phyloP scores from a whole-genome alignment of 2,797 vertebrate genomes.

The Gymnothorax javanicus region DNA sequence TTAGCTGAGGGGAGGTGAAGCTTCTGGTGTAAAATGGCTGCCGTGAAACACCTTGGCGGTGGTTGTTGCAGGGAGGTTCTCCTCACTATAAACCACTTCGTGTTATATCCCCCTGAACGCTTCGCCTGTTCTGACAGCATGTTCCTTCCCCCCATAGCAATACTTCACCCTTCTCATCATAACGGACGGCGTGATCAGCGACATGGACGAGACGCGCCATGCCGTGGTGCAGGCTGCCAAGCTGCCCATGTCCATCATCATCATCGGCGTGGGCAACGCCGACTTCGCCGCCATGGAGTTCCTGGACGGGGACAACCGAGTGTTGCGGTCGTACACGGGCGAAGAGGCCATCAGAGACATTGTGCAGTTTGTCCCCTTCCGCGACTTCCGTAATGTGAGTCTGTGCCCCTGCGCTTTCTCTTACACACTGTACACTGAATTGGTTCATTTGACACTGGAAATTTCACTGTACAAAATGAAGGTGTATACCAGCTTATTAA shows the following conservation, averaged over 20 bases:
- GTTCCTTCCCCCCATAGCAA: constrained; percentile 73
- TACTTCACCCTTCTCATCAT: constrained; percentile 98
- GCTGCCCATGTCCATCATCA: constrained; percentile 98
- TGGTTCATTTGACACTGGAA: too few species aligned
- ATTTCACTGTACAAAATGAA: too few species aligned
- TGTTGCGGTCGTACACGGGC: constrained; percentile 85
- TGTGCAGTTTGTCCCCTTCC: constrained; percentile 97
- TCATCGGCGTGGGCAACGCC: constrained; percentile 94
- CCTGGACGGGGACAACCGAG: constrained; percentile 89
- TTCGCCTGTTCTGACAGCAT: neutral
- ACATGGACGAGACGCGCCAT: constrained; percentile 95
- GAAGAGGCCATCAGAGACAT: constrained; percentile 93
- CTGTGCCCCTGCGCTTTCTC: neutral
- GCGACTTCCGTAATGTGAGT: constrained; percentile 95
- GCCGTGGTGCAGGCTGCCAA: constrained; percentile 93
- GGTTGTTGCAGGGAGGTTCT: too few species aligned
- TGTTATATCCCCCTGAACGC: too few species aligned
- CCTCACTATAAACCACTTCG: too few species aligned
- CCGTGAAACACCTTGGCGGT: too few species aligned
- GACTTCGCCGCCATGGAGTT: constrained; percentile 99
- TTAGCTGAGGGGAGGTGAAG: too few species aligned
- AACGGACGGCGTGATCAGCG: constrained; percentile 96
- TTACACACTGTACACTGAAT: neutral
- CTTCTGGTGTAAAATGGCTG: too few species aligned
- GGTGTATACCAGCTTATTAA: neutral